Conservation (phyloP, 2,113 vertebrate species). For the Cyphomyrus discorhynchus region DNA sequence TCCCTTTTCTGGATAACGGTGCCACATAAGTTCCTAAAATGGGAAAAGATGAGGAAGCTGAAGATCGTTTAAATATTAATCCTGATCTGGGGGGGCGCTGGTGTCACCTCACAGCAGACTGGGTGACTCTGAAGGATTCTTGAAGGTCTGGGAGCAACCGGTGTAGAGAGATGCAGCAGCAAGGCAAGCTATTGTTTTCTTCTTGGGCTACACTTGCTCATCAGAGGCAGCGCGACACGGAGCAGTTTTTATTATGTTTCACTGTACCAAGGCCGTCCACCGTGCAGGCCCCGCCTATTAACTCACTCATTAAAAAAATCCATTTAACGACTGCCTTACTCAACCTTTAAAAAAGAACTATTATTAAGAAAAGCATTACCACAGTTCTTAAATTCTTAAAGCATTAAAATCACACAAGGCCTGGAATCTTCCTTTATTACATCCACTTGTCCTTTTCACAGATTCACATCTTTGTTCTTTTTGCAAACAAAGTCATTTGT, state of each 20-base stretch:
- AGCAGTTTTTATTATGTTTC: background rate
- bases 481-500: background rate
- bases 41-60: background rate
- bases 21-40: background rate
- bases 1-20: background rate
- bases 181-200: background rate
- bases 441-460: background rate
- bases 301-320: background rate
- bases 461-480: background rate
- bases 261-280: background rate
- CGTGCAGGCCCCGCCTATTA: background rate
- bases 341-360: background rate
- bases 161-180: background rate
- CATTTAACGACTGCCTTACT: background rate
- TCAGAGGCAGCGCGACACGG: background rate
- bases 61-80: background rate
- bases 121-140: constrained; percentile 5
- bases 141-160: constrained; percentile 9
- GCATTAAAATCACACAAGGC: background rate
- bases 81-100: background rate
- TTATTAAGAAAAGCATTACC: background rate
- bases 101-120: background rate
- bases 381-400: background rate
- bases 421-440: background rate
- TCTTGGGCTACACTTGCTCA: background rate